Percentiles rank a stretch among this genome's conserved stretches.
Evolutionary conservation across 2,888 invertebrate genomes (phyloP).

Genomic region (Drosophila recens): DNA sequence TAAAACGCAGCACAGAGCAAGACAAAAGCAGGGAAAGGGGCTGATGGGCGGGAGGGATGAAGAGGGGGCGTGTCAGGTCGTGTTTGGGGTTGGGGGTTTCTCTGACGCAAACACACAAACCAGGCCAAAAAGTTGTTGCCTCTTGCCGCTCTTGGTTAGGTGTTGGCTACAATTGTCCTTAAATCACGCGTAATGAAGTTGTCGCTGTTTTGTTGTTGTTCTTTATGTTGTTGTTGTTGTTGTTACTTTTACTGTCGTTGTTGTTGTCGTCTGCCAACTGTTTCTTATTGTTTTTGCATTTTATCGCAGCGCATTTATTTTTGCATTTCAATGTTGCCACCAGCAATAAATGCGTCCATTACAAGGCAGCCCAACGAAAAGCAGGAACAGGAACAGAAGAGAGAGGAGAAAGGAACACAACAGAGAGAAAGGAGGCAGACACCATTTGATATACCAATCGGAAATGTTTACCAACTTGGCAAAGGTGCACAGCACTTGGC

Average conservation of each 20-base stretch:
- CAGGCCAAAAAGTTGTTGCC: slow-evolving; percentile 31
- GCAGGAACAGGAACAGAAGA: background rate
- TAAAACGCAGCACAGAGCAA: slow-evolving; percentile 71
- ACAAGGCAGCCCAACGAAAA: slow-evolving; percentile 26
- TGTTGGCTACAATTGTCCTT: slow-evolving; percentile 81
- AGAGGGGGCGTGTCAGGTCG: slow-evolving; percentile 12
- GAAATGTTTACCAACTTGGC: slow-evolving; percentile 20
- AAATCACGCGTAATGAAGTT: slow-evolving; percentile 84
- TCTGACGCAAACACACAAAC: slow-evolving; percentile 32
- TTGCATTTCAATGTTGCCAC: slow-evolving; percentile 75
- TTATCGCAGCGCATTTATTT: slow-evolving; percentile 80
- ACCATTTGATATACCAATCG: slow-evolving; percentile 18
- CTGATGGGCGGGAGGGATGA: background rate
- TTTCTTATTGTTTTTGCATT: slow-evolving; percentile 78
- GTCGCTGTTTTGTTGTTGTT: slow-evolving; percentile 62
- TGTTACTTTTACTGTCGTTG: background rate
- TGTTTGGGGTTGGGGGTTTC: slow-evolving; percentile 19
- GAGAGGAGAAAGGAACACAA: background rate
- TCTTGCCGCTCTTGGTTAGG: slow-evolving; percentile 53
- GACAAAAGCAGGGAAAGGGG: slow-evolving; percentile 15
- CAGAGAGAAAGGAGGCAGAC: background rate
- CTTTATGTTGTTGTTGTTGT: slow-evolving; percentile 18
- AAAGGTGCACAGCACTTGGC: slow-evolving; percentile 16
- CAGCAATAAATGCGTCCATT: slow-evolving; percentile 53
- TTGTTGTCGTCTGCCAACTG: slow-evolving; percentile 17